Base-by-base conservation (phyloP, 2,797 vertebrate species). In the Poecilia gillii region DNA sequence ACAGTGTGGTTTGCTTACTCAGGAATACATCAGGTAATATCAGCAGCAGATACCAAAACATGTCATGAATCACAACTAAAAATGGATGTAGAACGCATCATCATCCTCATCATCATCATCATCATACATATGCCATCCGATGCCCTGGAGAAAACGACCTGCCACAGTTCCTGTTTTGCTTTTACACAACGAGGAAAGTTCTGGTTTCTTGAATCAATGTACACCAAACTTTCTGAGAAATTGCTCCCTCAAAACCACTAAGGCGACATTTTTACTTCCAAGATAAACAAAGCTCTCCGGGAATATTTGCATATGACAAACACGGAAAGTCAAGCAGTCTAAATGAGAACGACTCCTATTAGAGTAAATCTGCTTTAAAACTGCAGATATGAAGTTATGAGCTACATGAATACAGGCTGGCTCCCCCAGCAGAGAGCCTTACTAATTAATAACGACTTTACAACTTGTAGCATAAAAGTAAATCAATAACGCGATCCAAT, bases 111-210 rank as follows among this genome's bases (percentile, higher is more conserved):
- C 82, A 84, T 88, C 39, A 62, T 28, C 49, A 33, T 14, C 12
- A 59, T 82, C 82, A 84, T 88, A 90, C 87, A 87, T 91, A 62
- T 71, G 57, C 45, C 49, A 23, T 16, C 46, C 13, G 1, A 16
- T 47, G 46, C 46, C 46, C 46, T 51, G 6, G 2, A 51, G 49
- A 51, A 51, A 18, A 59, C 12, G 3, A 28, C 55, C 16, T 6
- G n/a, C 9, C n/a, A 4, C 2, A 18, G 6, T 36, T 36, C 31
- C 6, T 64, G 33, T 64, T 33, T 64, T 4, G 16, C 33, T 18
- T 18, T 64, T 18, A 20, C 62, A 36, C 8, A 36, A 23, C 23
- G 62, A 66, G 18, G 33, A 66, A 66, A 8, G 18, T 6, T 18
- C 18, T 66, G 62, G 33, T 66, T 33, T 62, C 28, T 28, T 14